These are phyloP conservation scores for Conops quadrifasciatus DNA, from an alignment of 2,888 invertebrate species.

Conservation along the genomic window DNA sequence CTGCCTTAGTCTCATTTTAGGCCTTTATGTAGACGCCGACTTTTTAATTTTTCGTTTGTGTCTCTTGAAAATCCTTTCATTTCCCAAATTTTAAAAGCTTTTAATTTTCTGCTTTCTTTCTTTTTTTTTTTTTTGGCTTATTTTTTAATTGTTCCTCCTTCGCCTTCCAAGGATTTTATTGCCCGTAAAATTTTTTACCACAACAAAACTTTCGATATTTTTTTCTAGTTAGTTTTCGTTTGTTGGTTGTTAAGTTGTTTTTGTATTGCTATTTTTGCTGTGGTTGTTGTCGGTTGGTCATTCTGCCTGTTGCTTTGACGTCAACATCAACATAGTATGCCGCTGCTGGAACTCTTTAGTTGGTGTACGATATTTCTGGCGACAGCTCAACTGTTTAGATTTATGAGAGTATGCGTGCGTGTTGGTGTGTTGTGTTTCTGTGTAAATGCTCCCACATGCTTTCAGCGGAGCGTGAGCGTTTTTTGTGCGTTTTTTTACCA, in stretches of 20 bases:
- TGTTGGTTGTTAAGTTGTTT: background rate
- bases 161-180: too few species aligned
- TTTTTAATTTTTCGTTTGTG: background rate
- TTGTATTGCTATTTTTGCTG: background rate
- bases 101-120: background rate
- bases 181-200: too few species aligned
- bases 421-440: background rate
- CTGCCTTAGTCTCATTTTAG: background rate
- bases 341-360: too few species aligned
- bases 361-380: background rate
- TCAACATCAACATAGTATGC: too few species aligned
- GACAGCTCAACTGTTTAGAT: too few species aligned
- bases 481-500: slow-evolving; percentile 10
- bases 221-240: background rate
- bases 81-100: background rate
- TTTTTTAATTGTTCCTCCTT: background rate
- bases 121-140: background rate
- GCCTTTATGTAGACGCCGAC: too few species aligned
- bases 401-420: background rate
- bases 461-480: slow-evolving; percentile 11
- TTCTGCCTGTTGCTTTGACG: slow-evolving; percentile 9
- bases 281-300: background rate
- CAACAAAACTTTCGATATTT: background rate
- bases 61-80: background rate
- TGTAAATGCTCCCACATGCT: too few species aligned